Evolutionary conservation across 2,888 invertebrate species (phyloP).

Genomic region (Bibio marci): DNA sequence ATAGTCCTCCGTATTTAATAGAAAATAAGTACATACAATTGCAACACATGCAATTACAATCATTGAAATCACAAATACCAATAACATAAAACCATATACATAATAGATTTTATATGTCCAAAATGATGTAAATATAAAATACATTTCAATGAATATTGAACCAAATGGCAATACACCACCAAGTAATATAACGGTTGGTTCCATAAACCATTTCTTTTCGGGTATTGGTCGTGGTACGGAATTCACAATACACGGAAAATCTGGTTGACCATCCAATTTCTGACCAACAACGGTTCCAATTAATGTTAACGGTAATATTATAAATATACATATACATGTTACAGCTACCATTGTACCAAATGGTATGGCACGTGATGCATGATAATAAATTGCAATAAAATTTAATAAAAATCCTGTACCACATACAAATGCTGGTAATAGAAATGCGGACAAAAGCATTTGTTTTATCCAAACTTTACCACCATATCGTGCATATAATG

Average conservation of each 20-base stretch:
- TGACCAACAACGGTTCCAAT: conserved; percentile 95
- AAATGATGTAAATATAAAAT: conserved; percentile 99
- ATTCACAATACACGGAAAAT: conserved; percentile 95
- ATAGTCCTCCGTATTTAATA: conserved; percentile 98
- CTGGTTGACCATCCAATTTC: conserved; percentile 90
- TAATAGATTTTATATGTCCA: conserved; percentile 99
- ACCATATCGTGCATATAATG: conserved; percentile 89
- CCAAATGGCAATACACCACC: conserved; percentile 98
- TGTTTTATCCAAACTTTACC: conserved; percentile 95
- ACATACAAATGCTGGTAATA: conserved; percentile 83
- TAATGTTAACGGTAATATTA: conserved; percentile 88
- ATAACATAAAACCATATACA: conserved; percentile 97
- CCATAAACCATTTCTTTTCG: conserved; percentile 92
- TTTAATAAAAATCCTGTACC: conserved; percentile 97
- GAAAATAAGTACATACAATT: conserved; percentile 97
- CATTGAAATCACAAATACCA: conserved; percentile 89
- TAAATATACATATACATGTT: conserved; percentile 93
- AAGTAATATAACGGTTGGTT: conserved; percentile 83
- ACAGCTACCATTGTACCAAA: conserved; percentile 99
- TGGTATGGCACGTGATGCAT: conserved; percentile 96
- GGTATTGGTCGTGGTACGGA: conserved; percentile 90
- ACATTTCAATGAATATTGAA: conserved; percentile 99
- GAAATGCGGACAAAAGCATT: conserved; percentile 89
- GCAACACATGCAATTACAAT: conserved; percentile 99
- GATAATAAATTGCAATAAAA: conserved; percentile 98